phyloP scores from a whole-genome alignment of 2,888 invertebrate species.

The Dioctria linearis region DNA sequence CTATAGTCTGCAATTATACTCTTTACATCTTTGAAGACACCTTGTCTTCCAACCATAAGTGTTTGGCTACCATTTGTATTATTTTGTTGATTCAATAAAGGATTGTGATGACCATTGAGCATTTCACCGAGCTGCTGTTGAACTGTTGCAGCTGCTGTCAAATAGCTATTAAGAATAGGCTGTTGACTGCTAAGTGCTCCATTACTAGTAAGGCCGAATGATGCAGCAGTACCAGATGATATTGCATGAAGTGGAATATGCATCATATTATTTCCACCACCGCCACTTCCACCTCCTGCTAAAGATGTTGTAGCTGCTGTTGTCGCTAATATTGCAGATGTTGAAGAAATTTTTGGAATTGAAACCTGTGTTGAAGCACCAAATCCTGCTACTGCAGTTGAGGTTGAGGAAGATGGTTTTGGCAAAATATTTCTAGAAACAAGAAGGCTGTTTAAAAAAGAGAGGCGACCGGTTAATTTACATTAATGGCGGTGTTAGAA shows the following conservation, averaged over 20 bases:
- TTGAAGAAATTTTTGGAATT: slow-evolving; percentile 18
- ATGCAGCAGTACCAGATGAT: slow-evolving; percentile 58
- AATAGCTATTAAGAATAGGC: slow-evolving; percentile 61
- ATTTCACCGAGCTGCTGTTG: slow-evolving; percentile 61
- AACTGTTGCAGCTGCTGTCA: slow-evolving; percentile 61
- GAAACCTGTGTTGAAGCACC: slow-evolving; percentile 44
- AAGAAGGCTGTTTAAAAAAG: slow-evolving; percentile 63
- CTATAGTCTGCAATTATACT: slow-evolving; percentile 87
- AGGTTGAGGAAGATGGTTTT: slow-evolving; percentile 64
- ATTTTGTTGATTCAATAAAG: slow-evolving; percentile 9
- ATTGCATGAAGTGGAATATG: slow-evolving; percentile 30
- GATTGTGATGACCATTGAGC: slow-evolving; percentile 61
- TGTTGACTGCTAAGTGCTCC: slow-evolving; percentile 51
- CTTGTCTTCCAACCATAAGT: slow-evolving; percentile 76
- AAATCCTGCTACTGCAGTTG: slow-evolving; percentile 52
- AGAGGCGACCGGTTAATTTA: slow-evolving; percentile 60
- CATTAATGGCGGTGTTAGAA: slow-evolving; percentile 62
- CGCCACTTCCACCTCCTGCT: background rate
- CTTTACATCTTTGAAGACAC: slow-evolving; percentile 85
- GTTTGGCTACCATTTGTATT: slow-evolving; percentile 48
- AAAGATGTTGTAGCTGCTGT: slow-evolving; percentile 37
- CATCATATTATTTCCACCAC: background rate
- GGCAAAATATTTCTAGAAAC: slow-evolving; percentile 70
- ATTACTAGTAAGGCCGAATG: slow-evolving; percentile 52
- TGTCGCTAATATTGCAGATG: slow-evolving; percentile 16